phyloP scores from a whole-genome alignment of 2,113 vertebrate genomes.

The Dipodomys merriami region DNA sequence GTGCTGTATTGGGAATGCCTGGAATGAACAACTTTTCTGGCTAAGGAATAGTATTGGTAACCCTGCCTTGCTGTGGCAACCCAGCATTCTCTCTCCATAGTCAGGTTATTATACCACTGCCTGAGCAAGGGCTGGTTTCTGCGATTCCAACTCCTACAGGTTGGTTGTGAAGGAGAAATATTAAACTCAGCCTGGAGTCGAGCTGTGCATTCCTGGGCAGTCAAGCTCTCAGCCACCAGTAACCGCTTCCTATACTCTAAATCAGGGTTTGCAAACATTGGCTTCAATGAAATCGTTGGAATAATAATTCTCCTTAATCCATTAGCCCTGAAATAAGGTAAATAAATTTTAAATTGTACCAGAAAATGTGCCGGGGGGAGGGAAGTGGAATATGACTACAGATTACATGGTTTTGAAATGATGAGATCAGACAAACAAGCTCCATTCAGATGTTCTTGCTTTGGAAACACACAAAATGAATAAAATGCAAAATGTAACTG shows the following conservation, averaged over 20 bases:
- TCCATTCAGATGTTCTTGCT: constrained; percentile 9
- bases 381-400: not conserved
- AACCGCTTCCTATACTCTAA: not conserved
- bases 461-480: constrained; percentile 27
- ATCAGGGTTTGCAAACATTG: not conserved
- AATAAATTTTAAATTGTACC: not conserved
- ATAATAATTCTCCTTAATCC: not conserved
- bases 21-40: not conserved
- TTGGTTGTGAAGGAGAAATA: too few relatives aligned
- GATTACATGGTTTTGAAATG: constrained; percentile 28
- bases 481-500: constrained; percentile 15
- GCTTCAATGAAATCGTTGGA: not conserved
- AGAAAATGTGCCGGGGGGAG: not conserved
- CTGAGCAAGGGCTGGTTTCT: not conserved
- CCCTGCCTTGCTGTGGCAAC: not conserved
- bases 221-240: not conserved
- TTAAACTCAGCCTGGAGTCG: not conserved
- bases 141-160: not conserved
- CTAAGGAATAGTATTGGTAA: not conserved
- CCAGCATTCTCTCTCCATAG: not conserved
- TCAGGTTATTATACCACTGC: too few relatives aligned
- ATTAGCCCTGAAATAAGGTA: constrained; percentile 21
- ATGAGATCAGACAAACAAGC: constrained; percentile 32
- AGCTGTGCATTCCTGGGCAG: not conserved
- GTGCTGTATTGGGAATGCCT: not conserved